Evolutionary conservation across 2,113 vertebrate species (phyloP), one percentile per base, ranked within the genome.

Genomic region (Platycercus adscitus): DNA sequence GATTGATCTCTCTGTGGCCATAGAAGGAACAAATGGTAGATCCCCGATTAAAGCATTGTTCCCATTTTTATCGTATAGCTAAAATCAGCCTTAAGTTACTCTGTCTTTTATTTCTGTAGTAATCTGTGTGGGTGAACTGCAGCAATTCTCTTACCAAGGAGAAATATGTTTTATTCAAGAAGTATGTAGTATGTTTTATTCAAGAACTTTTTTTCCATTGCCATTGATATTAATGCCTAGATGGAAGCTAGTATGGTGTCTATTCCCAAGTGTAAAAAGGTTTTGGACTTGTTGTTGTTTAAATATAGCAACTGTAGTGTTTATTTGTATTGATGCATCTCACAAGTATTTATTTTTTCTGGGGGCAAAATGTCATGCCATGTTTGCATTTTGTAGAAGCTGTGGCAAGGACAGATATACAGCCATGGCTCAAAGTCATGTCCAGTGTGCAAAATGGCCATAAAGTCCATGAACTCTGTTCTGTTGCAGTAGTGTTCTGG

Each of bases 391-490:
- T 50, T 15, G 37, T 64, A 56, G 39, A 46, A 77, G 64, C 71
- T 46, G n/a, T 35, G 33, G 14, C 33, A 39, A 44, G 64, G 56
- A 46, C 33, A 64, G 70, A 56, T 33, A 17, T 16, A 17, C 1
- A 50, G 19, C 31, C 14, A 1, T 7, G n/a, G 33, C 49, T 64
- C 43, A 1, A 43, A 28, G 50, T 41, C 1, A 0, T 0, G 7
- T 28, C 1, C 3, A 24, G 43, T 31, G 25, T 16, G 39, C 2
- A 1, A 58, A 58, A 33, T 21, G 33, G 33, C 8, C 55, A 6
- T 19, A 15, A 20, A 58, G 56, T 35, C 33, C 56, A 14, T 46
- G 33, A 9, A 24, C 29, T 28, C n/a, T 13, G 12, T 55, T 73
- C 47, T 56, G 55, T 33, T 64, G 33, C 53, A 24, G 0, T 11